These are phyloP conservation scores for Zootoca vivipara DNA, from an alignment of 2,113 vertebrate genomes.

Conservation along the genomic window DNA sequence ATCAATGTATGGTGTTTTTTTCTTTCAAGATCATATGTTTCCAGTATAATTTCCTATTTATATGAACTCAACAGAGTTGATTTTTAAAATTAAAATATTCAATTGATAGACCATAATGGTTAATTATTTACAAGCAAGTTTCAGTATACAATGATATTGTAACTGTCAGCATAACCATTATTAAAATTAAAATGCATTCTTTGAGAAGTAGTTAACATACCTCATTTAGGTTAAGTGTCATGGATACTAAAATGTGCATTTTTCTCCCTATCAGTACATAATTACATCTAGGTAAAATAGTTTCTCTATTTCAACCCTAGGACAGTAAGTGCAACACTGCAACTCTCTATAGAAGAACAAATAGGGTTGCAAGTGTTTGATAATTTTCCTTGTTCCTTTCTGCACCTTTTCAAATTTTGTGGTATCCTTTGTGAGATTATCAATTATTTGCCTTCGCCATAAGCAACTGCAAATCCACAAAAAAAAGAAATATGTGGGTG, in stretches of 20 bases:
- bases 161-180: constrained; percentile 49
- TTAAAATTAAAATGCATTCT: constrained; percentile 59
- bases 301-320: constrained; percentile 28
- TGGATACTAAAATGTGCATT: constrained; percentile 49
- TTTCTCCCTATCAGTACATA: constrained; percentile 34
- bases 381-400: neutral
- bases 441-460: neutral
- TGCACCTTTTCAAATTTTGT: neutral
- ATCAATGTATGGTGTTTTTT: neutral
- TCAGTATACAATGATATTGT: constrained; percentile 45
- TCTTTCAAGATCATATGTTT: constrained; percentile 28
- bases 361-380: neutral
- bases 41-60: constrained; percentile 49
- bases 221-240: constrained; percentile 54
- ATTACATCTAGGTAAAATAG: constrained; percentile 20
- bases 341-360: no score
- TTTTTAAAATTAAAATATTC: neutral
- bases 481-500: neutral
- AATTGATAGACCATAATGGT: constrained; percentile 44
- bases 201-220: constrained; percentile 55
- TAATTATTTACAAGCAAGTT: constrained; percentile 70
- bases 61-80: constrained; percentile 60
- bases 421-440: neutral
- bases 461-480: neutral
- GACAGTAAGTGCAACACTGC: neutral